These are phyloP conservation scores for Erannis defoliaria DNA, from an alignment of 2,888 invertebrate genomes.

Conservation along the genomic window DNA sequence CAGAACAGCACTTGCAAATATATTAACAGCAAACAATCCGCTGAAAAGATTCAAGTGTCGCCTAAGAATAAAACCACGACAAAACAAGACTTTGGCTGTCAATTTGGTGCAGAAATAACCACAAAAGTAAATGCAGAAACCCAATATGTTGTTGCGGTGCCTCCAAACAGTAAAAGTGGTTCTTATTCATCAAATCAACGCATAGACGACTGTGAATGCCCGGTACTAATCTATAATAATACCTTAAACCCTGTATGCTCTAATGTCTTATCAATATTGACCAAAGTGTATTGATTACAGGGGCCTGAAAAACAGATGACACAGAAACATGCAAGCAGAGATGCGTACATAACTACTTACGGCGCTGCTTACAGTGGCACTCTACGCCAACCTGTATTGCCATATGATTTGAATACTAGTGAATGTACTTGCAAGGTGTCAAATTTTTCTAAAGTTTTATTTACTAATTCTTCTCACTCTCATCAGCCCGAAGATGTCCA, in stretches of 20 bases:
- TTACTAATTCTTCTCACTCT: not conserved
- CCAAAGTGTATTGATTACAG: not conserved
- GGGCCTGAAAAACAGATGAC: not conserved
- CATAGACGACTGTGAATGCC: not conserved
- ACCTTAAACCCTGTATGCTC: not conserved
- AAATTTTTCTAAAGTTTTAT: not conserved
- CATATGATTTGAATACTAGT: not conserved
- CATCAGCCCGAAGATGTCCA: too few relatives aligned
- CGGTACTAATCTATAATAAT: not conserved
- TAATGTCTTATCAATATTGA: not conserved
- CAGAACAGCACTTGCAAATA: not conserved
- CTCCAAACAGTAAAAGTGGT: not conserved
- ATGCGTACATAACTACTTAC: not conserved
- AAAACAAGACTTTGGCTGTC: slow-evolving; percentile 34
- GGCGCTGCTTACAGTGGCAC: too few relatives aligned
- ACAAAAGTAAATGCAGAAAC: slow-evolving; percentile 31
- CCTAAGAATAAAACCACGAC: not conserved
- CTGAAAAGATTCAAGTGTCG: not conserved
- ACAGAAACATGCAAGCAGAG: not conserved
- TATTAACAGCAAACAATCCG: not conserved
- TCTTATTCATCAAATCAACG: not conserved
- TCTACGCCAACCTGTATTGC: not conserved
- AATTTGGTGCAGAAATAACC: slow-evolving; percentile 39
- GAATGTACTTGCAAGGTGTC: slow-evolving; percentile 14
- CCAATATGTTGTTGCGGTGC: slow-evolving; percentile 25